Conservation (phyloP, 2,888 invertebrate genomes). For the Scaptomyza parva region DNA sequence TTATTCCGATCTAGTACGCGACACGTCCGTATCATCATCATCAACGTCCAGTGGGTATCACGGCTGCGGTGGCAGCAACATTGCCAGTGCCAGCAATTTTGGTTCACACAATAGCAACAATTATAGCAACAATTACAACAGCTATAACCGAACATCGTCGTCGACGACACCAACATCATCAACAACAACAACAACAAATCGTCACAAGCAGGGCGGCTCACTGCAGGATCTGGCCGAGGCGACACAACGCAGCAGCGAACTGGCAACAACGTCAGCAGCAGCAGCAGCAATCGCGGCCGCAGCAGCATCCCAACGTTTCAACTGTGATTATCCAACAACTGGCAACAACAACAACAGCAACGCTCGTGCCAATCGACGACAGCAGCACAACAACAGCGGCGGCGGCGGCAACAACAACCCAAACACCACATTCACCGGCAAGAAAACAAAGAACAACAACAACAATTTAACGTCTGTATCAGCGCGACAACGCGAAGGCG, state of each 20-base stretch:
- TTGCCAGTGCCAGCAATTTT: conserved; percentile 32
- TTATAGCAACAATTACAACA: conserved; percentile 28
- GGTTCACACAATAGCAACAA: conserved; percentile 34
- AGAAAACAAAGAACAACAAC: conserved; percentile 77
- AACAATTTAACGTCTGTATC: conserved; percentile 73
- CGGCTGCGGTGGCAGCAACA: conserved; percentile 43
- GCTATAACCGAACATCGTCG: conserved; percentile 62
- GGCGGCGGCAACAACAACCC: conserved; percentile 56
- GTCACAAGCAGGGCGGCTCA: conserved; percentile 87
- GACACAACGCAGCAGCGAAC: conserved; percentile 75
- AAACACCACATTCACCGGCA: conserved; percentile 39
- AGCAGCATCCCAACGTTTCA: conserved; percentile 72
- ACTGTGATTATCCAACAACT: conserved; percentile 81
- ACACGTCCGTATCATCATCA: conserved; percentile 71
- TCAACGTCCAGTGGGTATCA: conserved; percentile 74
- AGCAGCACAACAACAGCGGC: conserved; percentile 55
- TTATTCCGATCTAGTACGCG: conserved; percentile 81
- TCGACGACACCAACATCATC: conserved; percentile 18
- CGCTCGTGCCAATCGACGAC: conserved; percentile 68
- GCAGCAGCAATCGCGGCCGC: conserved; percentile 46
- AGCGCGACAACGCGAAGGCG: conserved; percentile 88
- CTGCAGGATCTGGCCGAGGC: conserved; percentile 88
- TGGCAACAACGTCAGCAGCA: conserved; percentile 68
- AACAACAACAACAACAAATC: conserved; percentile 41
- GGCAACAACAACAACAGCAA: conserved; percentile 19